A percentile compares a stretch with the other conserved stretches of the same genome.
phyloP scores from a whole-genome alignment of 2,888 invertebrate species.

The Seira musarum region DNA sequence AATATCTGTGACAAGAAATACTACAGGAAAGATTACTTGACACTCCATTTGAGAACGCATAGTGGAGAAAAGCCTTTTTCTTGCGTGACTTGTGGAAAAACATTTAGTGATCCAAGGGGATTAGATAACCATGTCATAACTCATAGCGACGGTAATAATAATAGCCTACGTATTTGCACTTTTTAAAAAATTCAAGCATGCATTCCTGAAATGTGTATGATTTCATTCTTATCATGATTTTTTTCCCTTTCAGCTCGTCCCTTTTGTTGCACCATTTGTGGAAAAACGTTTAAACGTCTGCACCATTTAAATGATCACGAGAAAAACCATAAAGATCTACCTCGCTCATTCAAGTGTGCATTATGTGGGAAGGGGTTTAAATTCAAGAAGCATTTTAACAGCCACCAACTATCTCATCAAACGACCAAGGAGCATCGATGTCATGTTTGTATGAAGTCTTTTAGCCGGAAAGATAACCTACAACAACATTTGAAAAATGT shows the following conservation, averaged over 20 bases:
- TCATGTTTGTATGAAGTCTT: conserved; percentile 36
- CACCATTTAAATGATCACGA: conserved; percentile 59
- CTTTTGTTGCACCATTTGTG: conserved; percentile 53
- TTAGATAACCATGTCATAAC: conserved; percentile 50
- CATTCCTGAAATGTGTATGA: background rate
- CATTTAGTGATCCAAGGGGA: conserved; percentile 50
- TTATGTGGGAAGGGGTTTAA: conserved; percentile 52
- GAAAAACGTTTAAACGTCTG: conserved; percentile 47
- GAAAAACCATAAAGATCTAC: conserved; percentile 42
- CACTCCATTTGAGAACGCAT: conserved; percentile 33
- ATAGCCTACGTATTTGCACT: background rate
- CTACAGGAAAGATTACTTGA: conserved; percentile 32
- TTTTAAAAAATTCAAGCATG: background rate
- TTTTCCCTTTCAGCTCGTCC: conserved; percentile 31
- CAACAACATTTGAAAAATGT: conserved; percentile 52
- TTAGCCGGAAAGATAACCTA: conserved; percentile 56
- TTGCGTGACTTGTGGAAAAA: conserved; percentile 46
- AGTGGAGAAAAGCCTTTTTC: conserved; percentile 47
- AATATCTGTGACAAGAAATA: conserved; percentile 34
- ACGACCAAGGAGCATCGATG: conserved; percentile 42
- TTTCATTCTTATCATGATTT: background rate
- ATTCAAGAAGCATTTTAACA: conserved; percentile 50
- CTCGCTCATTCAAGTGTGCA: conserved; percentile 35
- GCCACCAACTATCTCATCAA: conserved; percentile 41
- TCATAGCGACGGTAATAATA: conserved; percentile 44